Conservation (phyloP, 2,797 vertebrate genomes). For the Anabas testudineus region DNA sequence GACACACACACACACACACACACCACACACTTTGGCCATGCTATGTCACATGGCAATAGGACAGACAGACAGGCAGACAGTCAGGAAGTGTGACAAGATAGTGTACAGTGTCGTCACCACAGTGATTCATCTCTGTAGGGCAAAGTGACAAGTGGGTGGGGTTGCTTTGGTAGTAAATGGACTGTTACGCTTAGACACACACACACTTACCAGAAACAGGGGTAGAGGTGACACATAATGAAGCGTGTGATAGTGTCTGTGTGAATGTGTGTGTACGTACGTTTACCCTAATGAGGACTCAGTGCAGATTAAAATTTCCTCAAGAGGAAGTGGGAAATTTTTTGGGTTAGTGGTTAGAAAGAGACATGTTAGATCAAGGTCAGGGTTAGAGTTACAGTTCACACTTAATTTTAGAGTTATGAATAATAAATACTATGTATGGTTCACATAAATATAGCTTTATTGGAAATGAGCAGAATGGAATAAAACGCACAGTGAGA, state of each 20-base stretch:
- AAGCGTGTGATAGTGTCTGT: constrained; percentile 25
- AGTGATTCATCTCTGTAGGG: constrained; percentile 77
- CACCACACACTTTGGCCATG: not conserved
- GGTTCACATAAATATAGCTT: not conserved
- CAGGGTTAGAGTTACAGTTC: constrained; percentile 1
- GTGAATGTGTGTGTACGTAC: constrained; percentile 34
- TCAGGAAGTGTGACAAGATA: constrained; percentile 45
- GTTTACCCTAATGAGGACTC: constrained; percentile 26
- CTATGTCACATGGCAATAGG: constrained; percentile 1
- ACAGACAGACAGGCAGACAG: constrained; percentile 45
- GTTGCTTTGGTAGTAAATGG: constrained; percentile 83
- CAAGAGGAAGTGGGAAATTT: constrained; percentile 70
- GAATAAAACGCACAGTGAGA: not conserved
- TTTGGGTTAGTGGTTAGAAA: constrained; percentile 57
- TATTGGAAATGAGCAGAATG: not conserved
- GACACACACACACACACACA: constrained; percentile 5
- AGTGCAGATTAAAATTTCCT: constrained; percentile 48
- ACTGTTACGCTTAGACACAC: constrained; percentile 57
- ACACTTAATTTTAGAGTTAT: constrained; percentile 5
- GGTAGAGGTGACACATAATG: constrained; percentile 68
- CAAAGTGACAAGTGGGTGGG: constrained; percentile 68
- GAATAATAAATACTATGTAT: not conserved
- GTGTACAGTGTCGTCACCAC: constrained; percentile 61
- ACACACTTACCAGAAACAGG: constrained; percentile 77
- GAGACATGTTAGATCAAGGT: constrained; percentile 36